Conservation (phyloP, 2,888 invertebrate species). For the Cosmia pyralina region DNA sequence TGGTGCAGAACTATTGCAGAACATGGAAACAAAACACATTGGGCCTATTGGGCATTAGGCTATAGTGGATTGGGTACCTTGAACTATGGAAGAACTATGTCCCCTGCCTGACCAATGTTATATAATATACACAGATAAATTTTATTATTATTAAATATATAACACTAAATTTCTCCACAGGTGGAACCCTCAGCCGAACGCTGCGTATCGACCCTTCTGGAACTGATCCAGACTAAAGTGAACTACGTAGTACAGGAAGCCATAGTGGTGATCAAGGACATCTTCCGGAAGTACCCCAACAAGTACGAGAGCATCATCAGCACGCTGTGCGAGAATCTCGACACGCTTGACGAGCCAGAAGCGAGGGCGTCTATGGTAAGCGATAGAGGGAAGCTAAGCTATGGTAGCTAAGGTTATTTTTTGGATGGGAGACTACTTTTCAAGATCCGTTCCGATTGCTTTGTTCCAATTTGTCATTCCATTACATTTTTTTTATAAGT, state of each 20-base stretch:
- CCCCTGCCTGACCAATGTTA: too few species aligned
- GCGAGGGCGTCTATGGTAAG: slow-evolving; percentile 98
- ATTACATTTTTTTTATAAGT: background rate
- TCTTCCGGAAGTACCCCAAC: slow-evolving; percentile 99
- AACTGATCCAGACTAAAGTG: slow-evolving; percentile 99
- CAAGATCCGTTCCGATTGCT: background rate
- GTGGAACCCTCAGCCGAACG: slow-evolving; percentile 99
- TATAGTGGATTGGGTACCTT: too few species aligned
- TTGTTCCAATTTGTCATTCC: background rate
- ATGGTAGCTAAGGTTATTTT: background rate
- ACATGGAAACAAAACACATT: too few species aligned
- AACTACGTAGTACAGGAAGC: slow-evolving; percentile 99
- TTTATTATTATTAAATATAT: too few species aligned
- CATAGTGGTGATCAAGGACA: slow-evolving; percentile 99
- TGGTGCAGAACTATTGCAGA: too few species aligned
- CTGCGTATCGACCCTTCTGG: slow-evolving; percentile 98
- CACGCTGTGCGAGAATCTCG: slow-evolving; percentile 99
- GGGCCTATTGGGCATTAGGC: too few species aligned
- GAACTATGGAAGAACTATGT: too few species aligned
- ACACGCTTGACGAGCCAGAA: slow-evolving; percentile 99
- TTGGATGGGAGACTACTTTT: background rate
- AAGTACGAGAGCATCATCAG: slow-evolving; percentile 99
- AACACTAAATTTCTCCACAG: slow-evolving; percentile 63
- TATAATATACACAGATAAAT: too few species aligned
- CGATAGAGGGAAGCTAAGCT: background rate